Evolutionary conservation across 2,113 vertebrate genomes (phyloP), one percentile per base, ranked within the genome.

Genomic region (Cinclus mexicanus): DNA sequence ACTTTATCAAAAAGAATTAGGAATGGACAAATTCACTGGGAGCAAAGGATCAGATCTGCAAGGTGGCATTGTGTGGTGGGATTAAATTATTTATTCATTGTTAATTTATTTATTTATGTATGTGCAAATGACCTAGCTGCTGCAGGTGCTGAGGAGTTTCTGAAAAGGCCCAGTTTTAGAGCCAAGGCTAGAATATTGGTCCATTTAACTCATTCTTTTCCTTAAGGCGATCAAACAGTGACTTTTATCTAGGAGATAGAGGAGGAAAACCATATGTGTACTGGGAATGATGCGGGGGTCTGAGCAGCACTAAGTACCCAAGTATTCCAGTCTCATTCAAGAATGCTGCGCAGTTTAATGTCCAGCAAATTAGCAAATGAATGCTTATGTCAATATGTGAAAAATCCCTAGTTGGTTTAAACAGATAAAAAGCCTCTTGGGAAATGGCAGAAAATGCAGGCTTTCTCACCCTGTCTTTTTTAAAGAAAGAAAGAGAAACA

Each of bases 31-130:
- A 98, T 96, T 98, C 97, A 96, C 97, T 96, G 95, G 94, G 96
- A 94, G 92, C 97, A 95, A 96, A 98, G 97, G 96, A 97, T 96
- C 97, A 97, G 96, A 97, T 97, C 97, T 98, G 97, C 97, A 98
- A 98, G 97, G 97, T 98, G 97, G 97, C 97, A 97, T 98, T 98
- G 97, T 98, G 95, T 88, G 95, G 88, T 7, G 42, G 98, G 98
- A 98, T 98, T 98, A 98, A 98, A 98, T 98, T 98, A 98, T 98
- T 98, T 98, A 98, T 98, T 98, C 98, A 98, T 98, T 98, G 98
- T 98, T 98, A 98, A 98, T 98, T 98, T 98, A 98, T 98, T 98
- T 98, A 98, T 98, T 83, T 98, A 98, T 98, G 98, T 97, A 97
- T 98, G 98, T 98, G 98, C 98, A 98, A 98, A 98, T 97, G 97